A percentile compares a stretch with the other conserved stretches of the same genome.
Conservation (phyloP, 2,888 invertebrate species). For the Hydrotaea diabolus region DNA sequence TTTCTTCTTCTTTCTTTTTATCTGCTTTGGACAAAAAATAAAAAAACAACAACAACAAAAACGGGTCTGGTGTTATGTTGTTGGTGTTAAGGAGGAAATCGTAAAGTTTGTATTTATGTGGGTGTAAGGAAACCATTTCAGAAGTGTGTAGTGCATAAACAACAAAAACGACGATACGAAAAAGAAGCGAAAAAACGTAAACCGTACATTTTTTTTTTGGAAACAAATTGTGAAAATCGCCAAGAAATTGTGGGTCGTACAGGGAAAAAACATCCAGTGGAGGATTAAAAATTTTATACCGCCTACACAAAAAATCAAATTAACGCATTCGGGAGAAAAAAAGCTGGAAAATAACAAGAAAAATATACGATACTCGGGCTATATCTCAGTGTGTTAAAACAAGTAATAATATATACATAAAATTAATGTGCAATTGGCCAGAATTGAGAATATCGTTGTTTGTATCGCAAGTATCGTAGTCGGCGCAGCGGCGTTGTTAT, state of each 20-base stretch:
- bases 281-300: constrained; percentile 46
- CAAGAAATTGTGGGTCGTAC: constrained; percentile 38
- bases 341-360: constrained; percentile 1
- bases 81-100: constrained; percentile 43
- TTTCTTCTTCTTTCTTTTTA: constrained; percentile 17
- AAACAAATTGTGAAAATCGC: constrained; percentile 42
- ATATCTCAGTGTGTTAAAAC: background rate
- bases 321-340: too few relatives aligned
- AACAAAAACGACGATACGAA: background rate
- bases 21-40: background rate
- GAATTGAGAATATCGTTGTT: background rate
- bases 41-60: constrained; percentile 48
- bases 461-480: background rate
- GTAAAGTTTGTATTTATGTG: constrained; percentile 47
- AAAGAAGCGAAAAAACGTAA: constrained; percentile 14
- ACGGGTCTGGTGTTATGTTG: constrained; percentile 42
- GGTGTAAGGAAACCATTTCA: constrained; percentile 59
- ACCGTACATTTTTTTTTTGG: constrained; percentile 5
- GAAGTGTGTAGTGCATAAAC: background rate
- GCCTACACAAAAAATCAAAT: constrained; percentile 43
- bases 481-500: background rate
- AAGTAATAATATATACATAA: constrained; percentile 31
- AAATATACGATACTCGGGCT: constrained; percentile 8
- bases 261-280: background rate
- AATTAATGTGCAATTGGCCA: background rate